Percentiles rank a stretch among this genome's conserved stretches.
Evolutionary conservation across 2,888 invertebrate species (phyloP).

Genomic region (Prenolepis imparis): DNA sequence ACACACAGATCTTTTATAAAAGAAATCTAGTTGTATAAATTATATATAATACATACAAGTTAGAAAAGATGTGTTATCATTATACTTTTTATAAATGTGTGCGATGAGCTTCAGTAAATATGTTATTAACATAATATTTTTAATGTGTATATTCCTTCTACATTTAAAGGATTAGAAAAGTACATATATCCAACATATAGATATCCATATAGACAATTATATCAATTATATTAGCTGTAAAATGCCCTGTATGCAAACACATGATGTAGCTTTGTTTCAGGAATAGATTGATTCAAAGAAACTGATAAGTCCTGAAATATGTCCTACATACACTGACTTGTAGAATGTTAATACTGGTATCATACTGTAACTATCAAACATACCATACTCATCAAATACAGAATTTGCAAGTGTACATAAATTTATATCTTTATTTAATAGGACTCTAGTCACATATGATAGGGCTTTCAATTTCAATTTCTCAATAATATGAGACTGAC

Average conservation of each 20-base stretch:
- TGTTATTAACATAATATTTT: slow-evolving; percentile 33
- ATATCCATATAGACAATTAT: slow-evolving; percentile 41
- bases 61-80: slow-evolving; percentile 46
- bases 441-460: slow-evolving; percentile 17
- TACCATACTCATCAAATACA: slow-evolving; percentile 23
- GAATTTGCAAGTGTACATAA: slow-evolving; percentile 32
- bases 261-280: slow-evolving; percentile 19
- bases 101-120: slow-evolving; percentile 36
- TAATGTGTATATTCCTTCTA: background rate
- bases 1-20: slow-evolving; percentile 53
- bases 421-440: slow-evolving; percentile 37
- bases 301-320: slow-evolving; percentile 12
- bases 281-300: background rate
- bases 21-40: slow-evolving; percentile 40
- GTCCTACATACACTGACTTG: background rate
- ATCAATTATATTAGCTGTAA: slow-evolving; percentile 29
- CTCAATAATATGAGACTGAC: slow-evolving; percentile 38
- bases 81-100: slow-evolving; percentile 37
- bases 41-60: slow-evolving; percentile 50
- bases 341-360: slow-evolving; percentile 61
- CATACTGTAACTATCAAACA: slow-evolving; percentile 36
- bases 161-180: slow-evolving; percentile 49
- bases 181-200: slow-evolving; percentile 48
- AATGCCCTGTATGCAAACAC: slow-evolving; percentile 43
- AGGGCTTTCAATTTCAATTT: slow-evolving; percentile 24